phyloP scores from a whole-genome alignment of 2,888 invertebrate genomes.

The Onchidella celtica region DNA sequence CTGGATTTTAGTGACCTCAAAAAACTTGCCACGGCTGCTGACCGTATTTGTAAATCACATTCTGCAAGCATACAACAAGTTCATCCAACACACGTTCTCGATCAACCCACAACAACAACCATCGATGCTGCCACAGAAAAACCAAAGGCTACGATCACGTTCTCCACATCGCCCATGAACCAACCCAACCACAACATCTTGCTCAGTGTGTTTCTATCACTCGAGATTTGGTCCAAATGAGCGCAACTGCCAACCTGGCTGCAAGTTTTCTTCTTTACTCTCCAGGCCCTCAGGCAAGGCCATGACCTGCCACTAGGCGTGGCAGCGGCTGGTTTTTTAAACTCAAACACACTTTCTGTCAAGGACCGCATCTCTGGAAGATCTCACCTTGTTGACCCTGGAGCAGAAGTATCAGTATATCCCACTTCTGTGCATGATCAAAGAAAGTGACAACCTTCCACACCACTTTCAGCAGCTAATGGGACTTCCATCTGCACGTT shows the following conservation, averaged over 20 bases:
- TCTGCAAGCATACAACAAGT: neutral
- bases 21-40: slow-evolving; percentile 27
- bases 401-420: slow-evolving; percentile 15
- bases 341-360: slow-evolving; percentile 32
- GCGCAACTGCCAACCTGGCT: slow-evolving; percentile 15
- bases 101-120: neutral
- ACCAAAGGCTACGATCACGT: neutral
- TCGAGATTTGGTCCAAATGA: slow-evolving; percentile 13
- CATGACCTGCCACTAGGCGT: slow-evolving; percentile 27
- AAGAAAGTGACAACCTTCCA: slow-evolving; percentile 12
- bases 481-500: slow-evolving; percentile 29
- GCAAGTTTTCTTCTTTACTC: slow-evolving; percentile 22
- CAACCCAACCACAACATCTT: neutral
- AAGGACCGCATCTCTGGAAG: slow-evolving; percentile 15
- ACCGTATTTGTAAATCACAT: slow-evolving; percentile 33
- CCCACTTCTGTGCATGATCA: slow-evolving; percentile 25
- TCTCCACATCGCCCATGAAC: neutral
- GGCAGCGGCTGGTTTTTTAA: slow-evolving; percentile 21
- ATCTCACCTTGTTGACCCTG: neutral
- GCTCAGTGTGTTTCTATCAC: neutral
- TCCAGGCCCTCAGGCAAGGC: neutral
- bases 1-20: slow-evolving; percentile 22
- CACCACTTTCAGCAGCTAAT: slow-evolving; percentile 15
- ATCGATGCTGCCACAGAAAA: neutral
- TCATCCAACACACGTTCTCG: neutral